Percentiles rank a stretch among this genome's conserved stretches.
Conservation (phyloP, 2,888 invertebrate species). For the Himalopsyche kuldschensis region DNA sequence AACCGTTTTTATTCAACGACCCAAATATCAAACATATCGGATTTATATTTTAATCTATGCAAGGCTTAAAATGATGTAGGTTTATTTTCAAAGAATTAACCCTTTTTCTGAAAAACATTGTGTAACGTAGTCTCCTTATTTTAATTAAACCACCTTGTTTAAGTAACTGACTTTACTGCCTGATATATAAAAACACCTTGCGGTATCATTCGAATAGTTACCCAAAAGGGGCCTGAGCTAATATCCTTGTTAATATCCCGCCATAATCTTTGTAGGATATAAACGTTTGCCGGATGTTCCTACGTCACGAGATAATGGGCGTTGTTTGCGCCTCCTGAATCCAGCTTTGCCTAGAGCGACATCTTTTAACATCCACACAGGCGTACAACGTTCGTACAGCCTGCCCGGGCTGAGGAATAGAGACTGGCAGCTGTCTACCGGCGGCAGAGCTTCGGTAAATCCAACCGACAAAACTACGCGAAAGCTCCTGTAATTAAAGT, state of each 20-base stretch:
- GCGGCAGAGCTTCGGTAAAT: background rate
- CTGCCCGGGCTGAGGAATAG: background rate
- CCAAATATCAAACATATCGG: too few species aligned
- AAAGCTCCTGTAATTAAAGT: slow-evolving; percentile 21
- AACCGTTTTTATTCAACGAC: too few species aligned
- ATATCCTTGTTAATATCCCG: background rate
- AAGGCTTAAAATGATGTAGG: too few species aligned
- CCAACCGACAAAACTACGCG: slow-evolving; percentile 14
- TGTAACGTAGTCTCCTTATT: too few species aligned
- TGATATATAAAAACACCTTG: too few species aligned
- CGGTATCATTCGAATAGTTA: too few species aligned
- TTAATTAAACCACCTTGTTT: too few species aligned
- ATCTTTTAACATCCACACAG: background rate
- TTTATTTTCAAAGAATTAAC: too few species aligned
- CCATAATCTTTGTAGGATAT: background rate
- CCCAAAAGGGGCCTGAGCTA: background rate
- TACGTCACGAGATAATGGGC: background rate
- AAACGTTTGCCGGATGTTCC: background rate
- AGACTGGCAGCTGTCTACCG: slow-evolving; percentile 20
- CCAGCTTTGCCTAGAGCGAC: background rate
- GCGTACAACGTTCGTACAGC: background rate
- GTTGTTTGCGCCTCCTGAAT: background rate
- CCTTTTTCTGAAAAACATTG: too few species aligned
- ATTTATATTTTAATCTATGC: too few species aligned
- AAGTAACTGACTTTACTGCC: too few species aligned